Conservation (phyloP, 2,113 vertebrate species). For the Odontophorus gujanensis region DNA sequence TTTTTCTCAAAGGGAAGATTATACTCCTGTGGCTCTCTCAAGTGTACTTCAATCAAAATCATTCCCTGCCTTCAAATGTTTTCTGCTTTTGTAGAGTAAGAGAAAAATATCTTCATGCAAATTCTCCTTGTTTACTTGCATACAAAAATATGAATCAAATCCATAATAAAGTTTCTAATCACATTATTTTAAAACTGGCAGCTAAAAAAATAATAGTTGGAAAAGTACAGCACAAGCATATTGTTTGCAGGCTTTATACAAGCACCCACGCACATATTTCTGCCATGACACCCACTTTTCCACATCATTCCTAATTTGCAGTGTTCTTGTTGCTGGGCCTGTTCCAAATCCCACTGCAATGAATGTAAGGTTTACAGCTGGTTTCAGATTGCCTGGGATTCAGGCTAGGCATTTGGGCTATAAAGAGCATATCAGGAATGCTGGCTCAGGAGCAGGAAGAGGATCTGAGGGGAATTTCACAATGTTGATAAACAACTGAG, state of each 20-base stretch:
- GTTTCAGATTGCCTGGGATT: constrained; percentile 54
- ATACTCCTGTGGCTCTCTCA: background rate
- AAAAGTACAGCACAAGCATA: background rate
- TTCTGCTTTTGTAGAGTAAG: background rate
- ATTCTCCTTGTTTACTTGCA: background rate
- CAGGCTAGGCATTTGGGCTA: background rate
- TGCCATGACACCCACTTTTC: constrained; percentile 52
- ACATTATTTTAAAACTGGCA: background rate
- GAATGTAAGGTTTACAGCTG: background rate
- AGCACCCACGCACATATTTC: constrained; percentile 43
- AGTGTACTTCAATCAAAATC: background rate
- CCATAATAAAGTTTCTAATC: background rate
- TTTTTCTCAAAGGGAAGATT: background rate
- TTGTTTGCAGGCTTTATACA: constrained; percentile 34
- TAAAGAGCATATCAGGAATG: constrained; percentile 50
- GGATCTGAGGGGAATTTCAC: background rate
- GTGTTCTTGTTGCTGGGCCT: constrained; percentile 33
- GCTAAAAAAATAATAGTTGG: background rate
- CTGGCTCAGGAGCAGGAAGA: background rate
- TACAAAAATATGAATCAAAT: background rate
- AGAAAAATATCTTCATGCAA: background rate
- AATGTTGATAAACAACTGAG: constrained; percentile 7
- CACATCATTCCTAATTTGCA: constrained; percentile 57
- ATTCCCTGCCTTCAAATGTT: background rate
- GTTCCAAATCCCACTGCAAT: constrained; percentile 45